Conservation (phyloP, 2,888 invertebrate species). For the Drosophila macrothrix region DNA sequence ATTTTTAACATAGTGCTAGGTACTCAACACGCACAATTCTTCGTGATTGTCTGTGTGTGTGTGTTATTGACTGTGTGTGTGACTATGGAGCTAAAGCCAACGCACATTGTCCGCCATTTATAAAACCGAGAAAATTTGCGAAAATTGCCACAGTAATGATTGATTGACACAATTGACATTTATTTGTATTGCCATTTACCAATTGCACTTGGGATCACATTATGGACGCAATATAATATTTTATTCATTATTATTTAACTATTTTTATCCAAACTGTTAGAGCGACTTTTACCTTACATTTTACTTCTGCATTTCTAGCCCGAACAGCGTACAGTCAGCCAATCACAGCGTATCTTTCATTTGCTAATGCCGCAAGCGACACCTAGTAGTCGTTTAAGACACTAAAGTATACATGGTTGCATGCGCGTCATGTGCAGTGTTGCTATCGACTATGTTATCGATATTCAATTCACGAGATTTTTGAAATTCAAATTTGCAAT, state of each 20-base stretch:
- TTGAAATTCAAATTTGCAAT: conserved; percentile 41
- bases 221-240: conserved; percentile 36
- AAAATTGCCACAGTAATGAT: conserved; percentile 21
- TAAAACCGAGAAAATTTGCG: conserved; percentile 64
- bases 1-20: conserved; percentile 45
- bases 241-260: conserved; percentile 68
- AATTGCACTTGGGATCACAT: conserved; percentile 42
- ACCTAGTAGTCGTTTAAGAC: conserved; percentile 63
- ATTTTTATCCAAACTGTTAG: conserved; percentile 64
- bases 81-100: conserved; percentile 66
- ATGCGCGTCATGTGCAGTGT: conserved; percentile 31
- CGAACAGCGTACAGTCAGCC: conserved; percentile 70
- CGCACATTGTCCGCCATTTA: conserved; percentile 81
- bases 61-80: conserved; percentile 26
- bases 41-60: conserved; percentile 25
- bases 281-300: conserved; percentile 77
- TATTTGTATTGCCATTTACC: conserved; percentile 39
- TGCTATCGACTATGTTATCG: conserved; percentile 41
- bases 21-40: conserved; percentile 54
- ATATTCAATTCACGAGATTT: conserved; percentile 7
- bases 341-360: conserved; percentile 74
- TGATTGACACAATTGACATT: conserved; percentile 32
- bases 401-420: conserved; percentile 53
- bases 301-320: conserved; percentile 63
- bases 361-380: conserved; percentile 59